Evolutionary conservation across 2,888 invertebrate species (phyloP), one percentile per base, ranked within the genome.

Genomic region (Torymus tubicola): DNA sequence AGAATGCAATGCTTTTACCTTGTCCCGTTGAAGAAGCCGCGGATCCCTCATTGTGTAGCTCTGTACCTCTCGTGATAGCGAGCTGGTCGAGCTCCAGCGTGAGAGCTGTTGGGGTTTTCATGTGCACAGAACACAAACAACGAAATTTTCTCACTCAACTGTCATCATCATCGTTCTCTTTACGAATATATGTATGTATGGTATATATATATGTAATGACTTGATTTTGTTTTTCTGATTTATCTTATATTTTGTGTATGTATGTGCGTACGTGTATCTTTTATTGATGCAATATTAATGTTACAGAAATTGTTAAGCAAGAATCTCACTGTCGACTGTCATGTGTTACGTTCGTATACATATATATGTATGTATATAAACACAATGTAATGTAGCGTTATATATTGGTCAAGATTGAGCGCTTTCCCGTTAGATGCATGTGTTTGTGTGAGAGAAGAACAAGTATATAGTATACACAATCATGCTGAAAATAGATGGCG

Each of bases 21-120:
- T 90, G 85, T 88, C 88, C 86, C 88, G 88, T 86, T 88, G 90
- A 84, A 87, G 88, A 87, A 87, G 89, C 87, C 88, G 90, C 91
- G 90, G 91, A 91, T 89, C 90, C 90, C 90, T 91, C 91, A 91
- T 91, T 91, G 92, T 93, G 91, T 93, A 93, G 90, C 91, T 92
- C 90, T 93, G 93, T 88, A 93, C 93, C 89, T 93, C 93, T 90
- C 92, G 92, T 86, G 93, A 93, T 86, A 93, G 91, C 87, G 93
- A 93, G 91, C 93, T 93, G 92, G 93, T 91, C 83, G 93, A 93
- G 91, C 93, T 93, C 93, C 93, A 93, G 90, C 93, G 93, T 92
- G 93, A 93, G 91, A 93, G 92, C 93, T 93, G 92, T 87, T 8
- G 42, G 42, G 90, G 69, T 81, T 92, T 90, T 91, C 91, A 91